Evolutionary conservation across 2,113 vertebrate genomes (phyloP).

Genomic region (Trichechus manatus): DNA sequence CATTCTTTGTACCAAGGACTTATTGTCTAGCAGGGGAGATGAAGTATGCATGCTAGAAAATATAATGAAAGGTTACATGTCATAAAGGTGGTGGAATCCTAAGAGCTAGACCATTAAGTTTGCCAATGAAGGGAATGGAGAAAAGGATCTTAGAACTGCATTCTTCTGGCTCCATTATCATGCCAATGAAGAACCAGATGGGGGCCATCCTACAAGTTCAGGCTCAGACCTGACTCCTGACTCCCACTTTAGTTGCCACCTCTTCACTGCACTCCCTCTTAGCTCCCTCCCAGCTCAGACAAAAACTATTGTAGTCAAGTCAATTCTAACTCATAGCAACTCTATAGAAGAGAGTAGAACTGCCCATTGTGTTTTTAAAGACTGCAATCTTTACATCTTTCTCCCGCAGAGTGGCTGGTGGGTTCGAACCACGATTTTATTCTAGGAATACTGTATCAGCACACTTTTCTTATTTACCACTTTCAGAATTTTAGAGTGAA

Average conservation of each 20-base stretch:
- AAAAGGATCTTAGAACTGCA: background rate
- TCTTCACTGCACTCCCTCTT: background rate
- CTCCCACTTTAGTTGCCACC: too few species aligned
- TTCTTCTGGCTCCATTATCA: background rate
- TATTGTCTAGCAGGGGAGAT: background rate
- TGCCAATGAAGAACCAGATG: background rate
- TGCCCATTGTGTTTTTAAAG: too few species aligned
- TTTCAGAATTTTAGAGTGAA: background rate
- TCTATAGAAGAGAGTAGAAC: too few species aligned
- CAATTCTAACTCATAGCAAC: too few species aligned
- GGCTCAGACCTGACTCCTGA: background rate
- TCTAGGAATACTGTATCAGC: background rate
- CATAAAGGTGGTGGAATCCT: background rate
- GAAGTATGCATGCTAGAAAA: background rate
- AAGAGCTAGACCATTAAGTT: background rate
- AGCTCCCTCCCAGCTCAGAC: too few species aligned
- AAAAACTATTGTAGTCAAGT: background rate
- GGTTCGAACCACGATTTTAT: background rate
- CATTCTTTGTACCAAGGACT: background rate
- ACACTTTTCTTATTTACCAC: background rate
- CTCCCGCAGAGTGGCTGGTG: too few species aligned
- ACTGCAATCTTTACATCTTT: too few species aligned
- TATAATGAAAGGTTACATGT: background rate
- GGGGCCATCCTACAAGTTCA: too few species aligned
- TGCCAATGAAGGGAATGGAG: background rate